Evolutionary conservation across 2,113 vertebrate genomes (phyloP).

Genomic region (Paramormyrops kingsleyae): DNA sequence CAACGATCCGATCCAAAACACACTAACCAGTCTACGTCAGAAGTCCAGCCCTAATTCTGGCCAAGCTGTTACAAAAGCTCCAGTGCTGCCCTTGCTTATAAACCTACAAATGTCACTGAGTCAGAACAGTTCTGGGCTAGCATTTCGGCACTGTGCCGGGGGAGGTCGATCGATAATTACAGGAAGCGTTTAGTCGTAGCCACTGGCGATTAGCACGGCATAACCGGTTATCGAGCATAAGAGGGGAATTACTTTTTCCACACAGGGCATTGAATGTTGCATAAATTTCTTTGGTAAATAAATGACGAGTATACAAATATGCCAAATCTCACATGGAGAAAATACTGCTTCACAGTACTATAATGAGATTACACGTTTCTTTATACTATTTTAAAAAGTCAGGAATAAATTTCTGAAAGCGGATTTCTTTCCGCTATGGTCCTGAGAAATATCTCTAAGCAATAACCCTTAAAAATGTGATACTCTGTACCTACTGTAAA

Average conservation of each 20-base stretch:
- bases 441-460: neutral
- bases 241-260: neutral
- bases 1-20: neutral
- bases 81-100: neutral
- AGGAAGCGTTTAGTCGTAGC: neutral
- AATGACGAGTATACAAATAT: neutral
- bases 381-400: neutral
- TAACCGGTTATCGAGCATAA: neutral
- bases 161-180: neutral
- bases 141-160: neutral
- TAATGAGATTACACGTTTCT: neutral
- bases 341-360: neutral
- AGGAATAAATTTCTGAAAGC: neutral
- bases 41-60: neutral
- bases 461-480: neutral
- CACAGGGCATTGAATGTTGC: neutral
- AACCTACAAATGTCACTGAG: neutral
- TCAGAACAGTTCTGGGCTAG: neutral
- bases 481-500: neutral
- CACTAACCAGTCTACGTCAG: neutral
- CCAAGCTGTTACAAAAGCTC: neutral
- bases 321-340: neutral
- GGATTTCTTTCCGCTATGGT: neutral
- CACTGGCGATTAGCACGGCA: neutral
- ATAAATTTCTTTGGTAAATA: slow-evolving; percentile 1